Percentiles rank a stretch among this genome's conserved stretches.
Conservation (phyloP, 2,888 invertebrate genomes). For the Microchrysa polita region DNA sequence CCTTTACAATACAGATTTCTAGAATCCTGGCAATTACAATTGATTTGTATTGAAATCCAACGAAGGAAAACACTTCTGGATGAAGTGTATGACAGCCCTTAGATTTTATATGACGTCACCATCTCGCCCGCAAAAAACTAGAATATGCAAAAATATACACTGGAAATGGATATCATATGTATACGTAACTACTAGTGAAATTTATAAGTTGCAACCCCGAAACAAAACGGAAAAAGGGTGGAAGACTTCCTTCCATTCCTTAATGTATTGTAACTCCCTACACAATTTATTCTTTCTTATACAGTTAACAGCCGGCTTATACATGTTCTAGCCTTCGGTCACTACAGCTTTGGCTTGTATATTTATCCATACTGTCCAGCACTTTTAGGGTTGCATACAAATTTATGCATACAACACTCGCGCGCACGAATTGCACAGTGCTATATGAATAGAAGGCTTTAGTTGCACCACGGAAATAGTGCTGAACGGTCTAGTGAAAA, state of each 20-base stretch:
- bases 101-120: too few relatives aligned
- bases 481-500: conserved; percentile 2
- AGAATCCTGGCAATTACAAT: too few relatives aligned
- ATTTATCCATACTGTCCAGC: too few relatives aligned
- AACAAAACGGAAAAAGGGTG: background rate
- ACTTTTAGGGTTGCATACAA: conserved; percentile 38
- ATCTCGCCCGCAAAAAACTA: too few relatives aligned
- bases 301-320: background rate
- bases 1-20: too few relatives aligned
- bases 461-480: background rate
- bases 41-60: too few relatives aligned
- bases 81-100: too few relatives aligned
- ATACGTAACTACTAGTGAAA: too few relatives aligned
- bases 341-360: conserved; percentile 25
- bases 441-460: too few relatives aligned
- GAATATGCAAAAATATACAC: too few relatives aligned
- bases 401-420: conserved; percentile 18
- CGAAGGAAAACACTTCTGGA: too few relatives aligned
- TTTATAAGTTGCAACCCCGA: conserved; percentile 12
- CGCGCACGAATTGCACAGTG: background rate
- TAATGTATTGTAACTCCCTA: background rate
- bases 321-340: conserved; percentile 2
- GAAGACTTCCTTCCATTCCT: background rate
- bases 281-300: background rate
- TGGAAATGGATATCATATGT: too few relatives aligned